These are phyloP conservation scores for Troides helena DNA, from an alignment of 2,888 invertebrate species.

Conservation along the genomic window DNA sequence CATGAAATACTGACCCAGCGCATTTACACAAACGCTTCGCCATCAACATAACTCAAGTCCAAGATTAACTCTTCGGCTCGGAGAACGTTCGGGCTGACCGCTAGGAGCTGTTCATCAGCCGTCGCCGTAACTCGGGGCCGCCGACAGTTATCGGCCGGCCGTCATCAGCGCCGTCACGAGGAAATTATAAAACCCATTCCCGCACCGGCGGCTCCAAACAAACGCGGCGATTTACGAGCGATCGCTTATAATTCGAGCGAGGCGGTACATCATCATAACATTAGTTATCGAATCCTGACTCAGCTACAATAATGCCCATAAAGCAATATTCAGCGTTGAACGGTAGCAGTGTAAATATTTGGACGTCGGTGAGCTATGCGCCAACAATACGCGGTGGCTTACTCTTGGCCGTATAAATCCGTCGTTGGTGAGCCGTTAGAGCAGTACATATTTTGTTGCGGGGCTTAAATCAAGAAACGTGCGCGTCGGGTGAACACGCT, in stretches of 20 bases:
- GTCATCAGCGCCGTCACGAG: constrained; percentile 22
- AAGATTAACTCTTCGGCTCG: constrained; percentile 10
- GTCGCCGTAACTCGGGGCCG: constrained; percentile 17
- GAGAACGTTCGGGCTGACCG: constrained; percentile 3
- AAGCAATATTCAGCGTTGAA: constrained; percentile 38
- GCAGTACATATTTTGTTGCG: constrained; percentile 71
- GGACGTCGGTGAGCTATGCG: constrained; percentile 53
- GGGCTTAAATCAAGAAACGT: constrained; percentile 68
- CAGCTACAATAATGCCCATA: constrained; percentile 37
- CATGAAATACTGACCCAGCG: not conserved
- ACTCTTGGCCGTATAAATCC: constrained; percentile 67
- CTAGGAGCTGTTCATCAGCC: too few relatives aligned
- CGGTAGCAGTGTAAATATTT: constrained; percentile 58
- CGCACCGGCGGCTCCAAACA: constrained; percentile 38
- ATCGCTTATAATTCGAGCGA: constrained; percentile 35
- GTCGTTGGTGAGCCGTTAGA: constrained; percentile 58
- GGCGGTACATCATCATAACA: constrained; percentile 29
- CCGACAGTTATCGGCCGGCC: constrained; percentile 20
- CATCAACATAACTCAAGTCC: constrained; percentile 15
- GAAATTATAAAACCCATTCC: constrained; percentile 33
- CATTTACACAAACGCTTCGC: not conserved
- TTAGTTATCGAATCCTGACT: constrained; percentile 31
- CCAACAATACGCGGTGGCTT: constrained; percentile 59
- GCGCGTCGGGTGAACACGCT: constrained; percentile 48
- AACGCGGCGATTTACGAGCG: constrained; percentile 38